Conservation (phyloP, 2,113 vertebrate species). For the Apaloderma vittatum region DNA sequence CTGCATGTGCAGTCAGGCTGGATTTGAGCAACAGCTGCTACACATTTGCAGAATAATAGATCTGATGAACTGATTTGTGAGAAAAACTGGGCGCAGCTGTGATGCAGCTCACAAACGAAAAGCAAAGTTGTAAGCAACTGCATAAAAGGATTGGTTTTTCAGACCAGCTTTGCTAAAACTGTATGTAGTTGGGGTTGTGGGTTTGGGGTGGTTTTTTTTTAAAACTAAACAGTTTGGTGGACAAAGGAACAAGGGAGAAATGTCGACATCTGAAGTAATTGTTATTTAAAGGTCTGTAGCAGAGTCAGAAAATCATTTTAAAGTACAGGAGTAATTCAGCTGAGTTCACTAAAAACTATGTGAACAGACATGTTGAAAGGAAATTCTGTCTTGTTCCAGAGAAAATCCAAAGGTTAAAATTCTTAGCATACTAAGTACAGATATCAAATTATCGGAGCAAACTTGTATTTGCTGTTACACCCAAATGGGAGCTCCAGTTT, state of each 20-base stretch:
- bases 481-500: background rate
- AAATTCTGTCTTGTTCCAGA: background rate
- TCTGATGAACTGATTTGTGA: constrained; percentile 37
- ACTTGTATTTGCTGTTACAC: background rate
- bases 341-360: background rate
- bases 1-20: constrained; percentile 31
- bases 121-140: background rate
- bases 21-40: constrained; percentile 69
- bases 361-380: background rate
- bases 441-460: background rate
- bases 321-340: background rate
- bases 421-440: background rate
- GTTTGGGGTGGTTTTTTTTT: background rate
- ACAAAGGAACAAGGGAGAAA: background rate
- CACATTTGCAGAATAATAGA: constrained; percentile 52
- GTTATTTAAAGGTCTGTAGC: background rate
- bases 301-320: background rate
- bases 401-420: background rate
- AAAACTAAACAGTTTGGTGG: background rate
- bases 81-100: constrained; percentile 58
- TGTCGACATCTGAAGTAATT: background rate
- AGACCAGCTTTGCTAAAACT: background rate
- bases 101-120: background rate
- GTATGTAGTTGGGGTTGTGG: background rate
- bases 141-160: background rate